Conservation (phyloP, 2,797 vertebrate genomes). For the Salarias fasciatus region DNA sequence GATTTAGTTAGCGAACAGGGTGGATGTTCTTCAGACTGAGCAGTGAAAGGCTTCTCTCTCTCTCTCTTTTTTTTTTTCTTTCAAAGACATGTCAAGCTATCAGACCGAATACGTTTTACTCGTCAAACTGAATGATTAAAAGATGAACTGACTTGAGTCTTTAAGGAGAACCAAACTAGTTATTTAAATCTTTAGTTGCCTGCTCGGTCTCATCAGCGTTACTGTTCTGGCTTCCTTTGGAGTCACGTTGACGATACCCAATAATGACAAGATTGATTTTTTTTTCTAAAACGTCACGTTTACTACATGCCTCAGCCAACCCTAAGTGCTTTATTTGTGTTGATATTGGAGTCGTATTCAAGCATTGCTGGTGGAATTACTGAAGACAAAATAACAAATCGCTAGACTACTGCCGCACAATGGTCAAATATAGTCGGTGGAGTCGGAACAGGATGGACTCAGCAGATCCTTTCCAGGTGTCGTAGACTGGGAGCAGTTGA, state of each 20-base stretch:
- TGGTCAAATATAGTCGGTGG: too few relatives aligned
- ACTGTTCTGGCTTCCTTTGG: constrained; percentile 8
- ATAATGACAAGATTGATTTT: background rate
- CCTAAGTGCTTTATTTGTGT: too few relatives aligned
- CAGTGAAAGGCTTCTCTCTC: constrained; percentile 8
- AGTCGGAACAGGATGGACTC: too few relatives aligned
- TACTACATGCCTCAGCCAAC: too few relatives aligned
- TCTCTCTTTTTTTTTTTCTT: too few relatives aligned
- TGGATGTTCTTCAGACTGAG: constrained; percentile 29
- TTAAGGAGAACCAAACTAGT: constrained; percentile 14
- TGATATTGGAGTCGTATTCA: too few relatives aligned
- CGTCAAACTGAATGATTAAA: constrained; percentile 18
- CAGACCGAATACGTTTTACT: constrained; percentile 16
- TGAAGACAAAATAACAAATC: too few relatives aligned
- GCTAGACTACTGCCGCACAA: too few relatives aligned
- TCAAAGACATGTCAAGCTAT: background rate
- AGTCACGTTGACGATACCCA: constrained; percentile 3
- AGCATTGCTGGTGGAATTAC: too few relatives aligned
- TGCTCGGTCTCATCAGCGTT: constrained; percentile 3
- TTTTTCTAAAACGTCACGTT: background rate
- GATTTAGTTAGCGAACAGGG: constrained; percentile 26
- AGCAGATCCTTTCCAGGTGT: too few relatives aligned
- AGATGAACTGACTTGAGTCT: constrained; percentile 2
- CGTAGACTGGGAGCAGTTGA: too few relatives aligned
- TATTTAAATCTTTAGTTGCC: constrained; percentile 11